Conservation (phyloP, 1,140 invertebrate genomes). For the Drosophila suzukii region DNA sequence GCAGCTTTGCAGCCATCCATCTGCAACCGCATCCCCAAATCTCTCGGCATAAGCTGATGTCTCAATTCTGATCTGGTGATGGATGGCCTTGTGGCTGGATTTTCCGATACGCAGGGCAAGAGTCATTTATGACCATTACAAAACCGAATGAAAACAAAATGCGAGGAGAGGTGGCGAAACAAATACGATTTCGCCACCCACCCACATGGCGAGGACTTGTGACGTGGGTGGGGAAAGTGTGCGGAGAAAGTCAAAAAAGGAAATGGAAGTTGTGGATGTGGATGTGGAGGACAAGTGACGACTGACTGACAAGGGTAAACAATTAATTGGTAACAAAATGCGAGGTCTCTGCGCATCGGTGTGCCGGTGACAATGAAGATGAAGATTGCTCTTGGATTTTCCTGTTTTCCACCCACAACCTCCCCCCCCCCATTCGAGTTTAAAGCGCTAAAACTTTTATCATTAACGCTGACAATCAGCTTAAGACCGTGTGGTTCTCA, state of each 20-base stretch:
- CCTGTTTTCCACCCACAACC: background rate
- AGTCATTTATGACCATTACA: slow-evolving; percentile 57
- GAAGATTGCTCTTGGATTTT: slow-evolving; percentile 27
- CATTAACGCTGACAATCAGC: slow-evolving; percentile 76
- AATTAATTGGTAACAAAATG: slow-evolving; percentile 75
- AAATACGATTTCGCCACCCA: slow-evolving; percentile 25
- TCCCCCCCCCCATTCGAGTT: slow-evolving; percentile 3
- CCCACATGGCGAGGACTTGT: background rate
- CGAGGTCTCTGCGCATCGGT: slow-evolving; percentile 6
- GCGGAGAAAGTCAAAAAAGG: background rate
- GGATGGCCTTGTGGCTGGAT: slow-evolving; percentile 37
- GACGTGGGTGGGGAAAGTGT: background rate
- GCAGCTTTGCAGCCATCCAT: slow-evolving; percentile 3
- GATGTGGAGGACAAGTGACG: slow-evolving; percentile 49
- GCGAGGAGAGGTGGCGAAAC: slow-evolving; percentile 35
- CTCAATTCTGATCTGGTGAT: slow-evolving; percentile 50
- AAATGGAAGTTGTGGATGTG: too few relatives aligned
- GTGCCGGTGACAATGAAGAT: slow-evolving; percentile 23
- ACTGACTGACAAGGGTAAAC: slow-evolving; percentile 75
- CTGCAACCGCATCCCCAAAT: slow-evolving; percentile 2
- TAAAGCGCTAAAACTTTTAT: slow-evolving; percentile 67
- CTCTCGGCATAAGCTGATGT: slow-evolving; percentile 34
- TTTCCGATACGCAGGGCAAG: slow-evolving; percentile 16
- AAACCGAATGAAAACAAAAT: slow-evolving; percentile 43
- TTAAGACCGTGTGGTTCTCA: slow-evolving; percentile 57